Base-by-base conservation (phyloP, 2,888 invertebrate species). In the Dendrolimus houi region DNA sequence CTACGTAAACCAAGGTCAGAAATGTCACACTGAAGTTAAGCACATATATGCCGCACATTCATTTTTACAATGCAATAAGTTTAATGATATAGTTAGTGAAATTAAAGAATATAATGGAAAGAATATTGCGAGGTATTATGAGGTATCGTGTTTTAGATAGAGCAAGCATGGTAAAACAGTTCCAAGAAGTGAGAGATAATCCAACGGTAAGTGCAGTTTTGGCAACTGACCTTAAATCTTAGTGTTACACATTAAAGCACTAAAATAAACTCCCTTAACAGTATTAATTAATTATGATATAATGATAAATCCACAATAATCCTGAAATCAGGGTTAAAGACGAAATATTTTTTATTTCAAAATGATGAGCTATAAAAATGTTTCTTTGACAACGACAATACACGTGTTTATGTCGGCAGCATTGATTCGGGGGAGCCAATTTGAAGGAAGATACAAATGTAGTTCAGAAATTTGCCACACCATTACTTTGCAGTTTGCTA, bases 151-250 rank as follows among this genome's bases (percentile, higher is more conserved):
- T 94, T 62, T 93, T 95, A 58, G 95, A 96, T 66, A 93, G 96
- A 64, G 94, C 95, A 61, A 94, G 93, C 74, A 97, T 98, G 97
- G 96, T 98, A 47, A 94, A 97, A 87, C 97, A 98, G 85, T 98
- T 98, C 87, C 92, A 96, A 83, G 92, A 94, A 92, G 97, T 98
- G 67, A 93, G 94, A 80, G 95, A 98, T 89, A 94, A 97, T 90
- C 98, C 98, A 29, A 93, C 93, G 92, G 96, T 97, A 91, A 91
- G 93, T 85, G 64, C 52, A 66, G 68, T 65, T 65, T 60, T 62
- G 62, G 53, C 42, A 53, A 74, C 78, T 69, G 61, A 72, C 72
- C 72, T 75, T 73, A 60, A 2, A 14, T 60, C 52, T 52, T 58
- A 52, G 13, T 52, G 17, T 56, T 56, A 53, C 29, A 52, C 42